phyloP scores from a whole-genome alignment of 1,140 invertebrate genomes.

The Lamellibrachia luymesi region DNA sequence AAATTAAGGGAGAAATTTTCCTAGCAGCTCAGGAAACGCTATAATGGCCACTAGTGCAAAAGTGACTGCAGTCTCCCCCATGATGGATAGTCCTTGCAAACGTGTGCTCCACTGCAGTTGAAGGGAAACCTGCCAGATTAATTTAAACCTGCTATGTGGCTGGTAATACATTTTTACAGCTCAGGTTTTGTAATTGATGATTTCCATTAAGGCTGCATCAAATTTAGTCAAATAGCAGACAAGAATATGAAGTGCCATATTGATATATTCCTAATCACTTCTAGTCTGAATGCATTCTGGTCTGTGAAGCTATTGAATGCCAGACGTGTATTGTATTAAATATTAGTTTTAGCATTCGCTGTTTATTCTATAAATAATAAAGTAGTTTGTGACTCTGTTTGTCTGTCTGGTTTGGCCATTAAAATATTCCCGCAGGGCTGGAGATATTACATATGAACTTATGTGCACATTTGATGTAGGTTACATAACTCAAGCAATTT shows the following conservation, averaged over 20 bases:
- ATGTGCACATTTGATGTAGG: too few species aligned
- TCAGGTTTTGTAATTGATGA: neutral
- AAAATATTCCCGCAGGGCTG: too few species aligned
- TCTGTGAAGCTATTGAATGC: too few species aligned
- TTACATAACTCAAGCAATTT: too few species aligned
- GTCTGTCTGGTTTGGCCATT: too few species aligned
- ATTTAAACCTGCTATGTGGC: neutral
- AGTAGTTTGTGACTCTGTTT: too few species aligned
- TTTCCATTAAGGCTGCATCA: neutral
- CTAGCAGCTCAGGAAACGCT: neutral
- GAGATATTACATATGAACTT: too few species aligned
- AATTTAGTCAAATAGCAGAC: neutral
- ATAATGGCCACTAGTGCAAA: neutral
- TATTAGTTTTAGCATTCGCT: too few species aligned
- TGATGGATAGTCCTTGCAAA: neutral
- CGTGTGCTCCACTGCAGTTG: neutral
- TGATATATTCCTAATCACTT: neutral
- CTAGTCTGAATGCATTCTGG: too few species aligned
- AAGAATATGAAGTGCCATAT: neutral
- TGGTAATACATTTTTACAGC: neutral
- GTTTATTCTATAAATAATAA: too few species aligned
- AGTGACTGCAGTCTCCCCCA: too few species aligned
- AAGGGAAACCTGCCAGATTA: neutral
- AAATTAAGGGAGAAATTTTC: neutral
- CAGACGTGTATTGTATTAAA: too few species aligned